Base-by-base conservation (phyloP, 2,888 invertebrate genomes). In the Agrochola macilenta region DNA sequence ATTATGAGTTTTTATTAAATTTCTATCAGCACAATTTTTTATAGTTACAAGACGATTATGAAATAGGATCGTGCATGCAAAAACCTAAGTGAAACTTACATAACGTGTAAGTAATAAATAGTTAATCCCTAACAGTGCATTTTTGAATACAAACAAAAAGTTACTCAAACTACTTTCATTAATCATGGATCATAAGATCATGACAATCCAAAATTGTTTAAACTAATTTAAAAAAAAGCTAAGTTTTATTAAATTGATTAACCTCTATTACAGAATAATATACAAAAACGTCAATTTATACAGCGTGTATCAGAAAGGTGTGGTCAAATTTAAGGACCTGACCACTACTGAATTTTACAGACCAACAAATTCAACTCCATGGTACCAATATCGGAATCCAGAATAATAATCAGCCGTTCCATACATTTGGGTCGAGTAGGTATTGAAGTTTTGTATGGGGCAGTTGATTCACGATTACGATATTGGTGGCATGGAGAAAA, bases 121-220 rank as follows among this genome's bases (percentile, higher is more conserved):
- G 61, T 70, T 26, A 57, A 76, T 35, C 11, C 66, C 0, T 8
- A n/a, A 5, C 43, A 9, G n/a, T 52, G 26, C 3, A 20, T 74
- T 80, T 79, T 79, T 74, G 75, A 58, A 69, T 65, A 79, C 57
- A 78, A 54, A 81, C 66, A 79, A 76, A 85, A 81, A 83, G 65
- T 61, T 64, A 61, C 74, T 74, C 57, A 69, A 30, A 77, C 76
- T 71, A 81, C 79, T 84, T 84, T 83, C 74, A 73, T 81, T 79
- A 70, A 30, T 76, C 58, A 64, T 69, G n/a, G 60, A 61, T 54
- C 43, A 74, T 69, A 69, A 69, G 64, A 81, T 64, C 69, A 73
- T 78, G 82, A 80, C 78, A 74, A 73, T 58, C 2, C 57, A 30
- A 76, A 78, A 72, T 69, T 70, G 46, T 35, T 77, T 35, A 35